phyloP scores from a whole-genome alignment of 2,888 invertebrate genomes.

The Lingula anatina region DNA sequence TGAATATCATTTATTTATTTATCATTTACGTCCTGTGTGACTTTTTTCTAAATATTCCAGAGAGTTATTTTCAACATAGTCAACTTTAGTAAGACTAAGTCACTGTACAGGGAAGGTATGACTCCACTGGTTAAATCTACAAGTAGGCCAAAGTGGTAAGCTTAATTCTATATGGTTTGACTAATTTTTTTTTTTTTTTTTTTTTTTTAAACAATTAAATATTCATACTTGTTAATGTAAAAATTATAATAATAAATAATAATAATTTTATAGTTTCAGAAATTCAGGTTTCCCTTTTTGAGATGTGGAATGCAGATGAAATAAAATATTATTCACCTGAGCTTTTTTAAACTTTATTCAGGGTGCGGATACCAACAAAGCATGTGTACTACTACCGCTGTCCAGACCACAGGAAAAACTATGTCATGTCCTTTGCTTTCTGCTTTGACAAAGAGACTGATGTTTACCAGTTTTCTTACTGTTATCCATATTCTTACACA shows the following conservation, averaged over 20 bases:
- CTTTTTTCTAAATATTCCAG: too few species aligned
- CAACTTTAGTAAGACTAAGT: conserved; percentile 88
- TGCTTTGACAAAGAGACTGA: conserved; percentile 93
- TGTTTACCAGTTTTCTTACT: conserved; percentile 89
- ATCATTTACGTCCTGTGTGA: too few species aligned
- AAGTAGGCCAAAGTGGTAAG: conserved; percentile 84
- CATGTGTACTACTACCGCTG: conserved; percentile 91
- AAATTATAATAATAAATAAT: too few species aligned
- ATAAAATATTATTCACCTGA: background rate
- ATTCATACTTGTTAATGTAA: too few species aligned
- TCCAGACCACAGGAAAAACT: conserved; percentile 75
- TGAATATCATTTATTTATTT: too few species aligned
- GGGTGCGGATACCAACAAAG: conserved; percentile 58
- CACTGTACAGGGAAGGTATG: conserved; percentile 82
- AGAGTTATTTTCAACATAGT: conserved; percentile 95
- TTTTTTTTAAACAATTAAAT: background rate
- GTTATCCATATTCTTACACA: conserved; percentile 93
- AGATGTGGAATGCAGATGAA: background rate
- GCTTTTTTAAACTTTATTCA: conserved; percentile 12
- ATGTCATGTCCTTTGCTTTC: conserved; percentile 89
- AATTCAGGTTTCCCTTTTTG: background rate
- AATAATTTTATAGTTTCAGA: background rate
- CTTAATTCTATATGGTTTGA: conserved; percentile 1
- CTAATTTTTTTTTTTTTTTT: background rate
- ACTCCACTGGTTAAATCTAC: conserved; percentile 91